Evolutionary conservation across 2,888 invertebrate genomes (phyloP), one percentile per base, ranked within the genome.

Genomic region (Dryobotodes eremita): DNA sequence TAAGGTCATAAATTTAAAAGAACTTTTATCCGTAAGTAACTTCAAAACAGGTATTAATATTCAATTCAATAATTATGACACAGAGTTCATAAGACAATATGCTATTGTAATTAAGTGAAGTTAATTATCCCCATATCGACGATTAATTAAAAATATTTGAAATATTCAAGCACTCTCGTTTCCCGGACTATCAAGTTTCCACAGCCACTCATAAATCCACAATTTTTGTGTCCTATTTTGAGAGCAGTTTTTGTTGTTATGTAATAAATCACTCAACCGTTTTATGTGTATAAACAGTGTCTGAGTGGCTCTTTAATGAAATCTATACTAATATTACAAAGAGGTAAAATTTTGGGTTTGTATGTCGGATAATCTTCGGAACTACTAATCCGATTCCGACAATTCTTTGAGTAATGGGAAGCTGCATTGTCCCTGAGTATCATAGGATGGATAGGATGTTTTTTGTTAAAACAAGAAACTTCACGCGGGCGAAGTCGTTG

Each of bases 191-290:
- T 57, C 23, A 26, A n/a, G 36, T 70, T 70, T 57, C n/a, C 57
- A 55, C 3, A 36, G 7, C 11, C 7, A 55, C 70, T 55, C n/a
- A 42, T 20, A 0, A 20, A 57, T 46, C 0, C 42, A 42, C 42
- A 42, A 42, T 42, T 2, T 26, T n/a, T 23, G 4, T 36, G 4
- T 74, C 11, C 31, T 66, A 82, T 66, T 82, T 79, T 53, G 2
- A 59, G 74, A 20, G 55, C 20, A 82, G 8, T 82, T 36, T 11
- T 46, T 46, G 11, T 20, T 59, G 13, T 31, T 77, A 57, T 13
- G 2, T 65, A 59, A 66, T 82, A 75, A 75, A 82, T 79, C 59
- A 75, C 46, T 48, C 11, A n/a, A 55, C 17, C 20, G 15, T 48
- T 26, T 36, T 62, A 55, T 62, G 17, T 10, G 10, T 55, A 36